Evolutionary conservation across 1,140 invertebrate species (phyloP).

Genomic region (Melanaphis sacchari): DNA sequence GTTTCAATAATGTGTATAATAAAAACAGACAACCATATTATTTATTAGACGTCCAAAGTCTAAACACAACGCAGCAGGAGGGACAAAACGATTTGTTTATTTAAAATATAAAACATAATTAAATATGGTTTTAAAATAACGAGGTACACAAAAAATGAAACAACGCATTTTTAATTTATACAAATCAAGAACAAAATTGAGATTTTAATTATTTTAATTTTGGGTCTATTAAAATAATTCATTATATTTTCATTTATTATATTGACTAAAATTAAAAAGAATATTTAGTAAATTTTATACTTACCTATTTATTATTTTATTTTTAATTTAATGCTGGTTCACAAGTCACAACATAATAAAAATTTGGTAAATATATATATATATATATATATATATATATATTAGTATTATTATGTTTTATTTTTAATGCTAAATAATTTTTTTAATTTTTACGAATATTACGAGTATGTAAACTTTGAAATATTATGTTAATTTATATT

Average conservation of each 20-base stretch:
- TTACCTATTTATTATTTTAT: not conserved
- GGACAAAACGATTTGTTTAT: not conserved
- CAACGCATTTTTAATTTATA: slow-evolving; percentile 10
- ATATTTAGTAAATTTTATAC: not conserved
- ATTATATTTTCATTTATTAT: not conserved
- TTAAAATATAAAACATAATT: slow-evolving; percentile 35
- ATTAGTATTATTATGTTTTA: not conserved
- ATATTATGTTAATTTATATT: not conserved
- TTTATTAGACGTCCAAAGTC: slow-evolving; percentile 16
- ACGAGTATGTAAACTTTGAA: not conserved
- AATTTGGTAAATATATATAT: not conserved
- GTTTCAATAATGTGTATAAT: slow-evolving; percentile 4
- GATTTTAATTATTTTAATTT: slow-evolving; percentile 20
- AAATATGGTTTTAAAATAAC: slow-evolving; percentile 19
- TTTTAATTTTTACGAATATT: not conserved
- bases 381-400: not conserved
- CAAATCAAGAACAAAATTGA: not conserved
- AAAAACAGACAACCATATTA: slow-evolving; percentile 41
- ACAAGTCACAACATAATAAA: not conserved
- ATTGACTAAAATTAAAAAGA: not conserved
- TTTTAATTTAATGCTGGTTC: not conserved
- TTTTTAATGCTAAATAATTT: not conserved
- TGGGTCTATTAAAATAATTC: not conserved
- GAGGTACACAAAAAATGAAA: not conserved
- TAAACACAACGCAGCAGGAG: not conserved